A percentile compares a stretch with the other conserved stretches of the same genome.
Conservation (phyloP, 2,888 invertebrate genomes). For the Anoplius nigerrimus region DNA sequence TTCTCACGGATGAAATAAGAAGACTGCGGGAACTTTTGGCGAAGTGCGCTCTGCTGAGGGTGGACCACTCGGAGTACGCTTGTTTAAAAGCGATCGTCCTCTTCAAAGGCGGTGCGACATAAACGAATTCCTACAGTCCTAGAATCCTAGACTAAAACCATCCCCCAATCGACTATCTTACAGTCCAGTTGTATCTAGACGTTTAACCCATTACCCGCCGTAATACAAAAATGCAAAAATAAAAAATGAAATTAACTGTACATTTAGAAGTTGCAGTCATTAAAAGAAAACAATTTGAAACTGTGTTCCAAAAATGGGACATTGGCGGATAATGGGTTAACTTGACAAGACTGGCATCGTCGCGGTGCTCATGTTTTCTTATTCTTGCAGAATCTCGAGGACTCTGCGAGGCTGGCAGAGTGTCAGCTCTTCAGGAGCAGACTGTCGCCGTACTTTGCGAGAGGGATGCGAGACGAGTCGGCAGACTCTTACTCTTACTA, state of each 20-base stretch:
- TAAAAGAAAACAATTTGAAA: too few species aligned
- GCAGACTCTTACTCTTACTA: slow-evolving; percentile 84
- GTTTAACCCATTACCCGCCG: too few species aligned
- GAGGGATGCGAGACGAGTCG: slow-evolving; percentile 83
- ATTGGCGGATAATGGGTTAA: too few species aligned
- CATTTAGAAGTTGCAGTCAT: too few species aligned
- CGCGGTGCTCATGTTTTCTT: too few species aligned
- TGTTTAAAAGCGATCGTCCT: slow-evolving; percentile 89
- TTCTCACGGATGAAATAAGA: slow-evolving; percentile 78
- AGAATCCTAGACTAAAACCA: too few species aligned
- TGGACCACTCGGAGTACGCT: slow-evolving; percentile 90
- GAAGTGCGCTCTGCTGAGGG: slow-evolving; percentile 80
- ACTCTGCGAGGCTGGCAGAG: slow-evolving; percentile 78
- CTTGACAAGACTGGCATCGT: too few species aligned
- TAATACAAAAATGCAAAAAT: too few species aligned
- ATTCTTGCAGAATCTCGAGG: slow-evolving; percentile 79
- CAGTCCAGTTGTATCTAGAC: too few species aligned
- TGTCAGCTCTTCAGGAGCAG: slow-evolving; percentile 87
- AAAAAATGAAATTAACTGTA: too few species aligned
- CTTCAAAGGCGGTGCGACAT: slow-evolving; percentile 84
- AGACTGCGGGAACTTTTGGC: slow-evolving; percentile 81
- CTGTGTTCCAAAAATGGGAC: too few species aligned
- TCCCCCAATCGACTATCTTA: too few species aligned
- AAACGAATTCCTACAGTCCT: not conserved
- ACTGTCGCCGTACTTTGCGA: slow-evolving; percentile 86